Evolutionary conservation across 2,113 vertebrate genomes (phyloP).

Genomic region (Carassius gibelio): DNA sequence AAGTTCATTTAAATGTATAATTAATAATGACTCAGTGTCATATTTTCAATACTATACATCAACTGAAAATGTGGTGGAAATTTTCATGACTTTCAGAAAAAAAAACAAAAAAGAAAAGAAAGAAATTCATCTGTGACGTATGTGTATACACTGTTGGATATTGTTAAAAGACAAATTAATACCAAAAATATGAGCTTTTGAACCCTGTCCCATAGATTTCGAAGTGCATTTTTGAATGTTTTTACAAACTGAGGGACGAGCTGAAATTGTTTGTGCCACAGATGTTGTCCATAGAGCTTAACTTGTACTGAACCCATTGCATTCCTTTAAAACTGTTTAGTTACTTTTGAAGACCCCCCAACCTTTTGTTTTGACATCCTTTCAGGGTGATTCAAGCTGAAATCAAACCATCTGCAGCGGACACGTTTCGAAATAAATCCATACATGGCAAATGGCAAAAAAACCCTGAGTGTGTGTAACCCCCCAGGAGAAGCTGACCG

Average conservation of each 20-base stretch:
- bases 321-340: constrained; percentile 31
- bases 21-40: background rate
- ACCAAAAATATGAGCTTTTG: background rate
- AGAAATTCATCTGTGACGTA: too few species aligned
- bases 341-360: constrained; percentile 22
- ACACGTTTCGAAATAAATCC: background rate
- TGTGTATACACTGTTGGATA: too few species aligned
- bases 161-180: too few species aligned
- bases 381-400: background rate
- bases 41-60: background rate
- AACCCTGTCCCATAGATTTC: background rate
- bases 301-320: constrained; percentile 6
- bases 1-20: too few species aligned
- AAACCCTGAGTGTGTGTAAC: background rate
- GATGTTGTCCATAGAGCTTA: constrained; percentile 32
- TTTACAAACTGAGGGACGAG: constrained; percentile 10
- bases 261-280: background rate
- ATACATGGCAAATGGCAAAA: background rate
- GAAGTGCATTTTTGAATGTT: background rate
- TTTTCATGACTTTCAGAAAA: background rate
- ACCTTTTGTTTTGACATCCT: constrained; percentile 23
- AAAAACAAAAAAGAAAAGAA: too few species aligned
- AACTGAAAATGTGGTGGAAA: background rate
- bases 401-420: constrained; percentile 1
- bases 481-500: background rate